A percentile compares a stretch with the other conserved stretches of the same genome.
Evolutionary conservation across 2,113 vertebrate genomes (phyloP).

Genomic region (Tupaia chinensis): DNA sequence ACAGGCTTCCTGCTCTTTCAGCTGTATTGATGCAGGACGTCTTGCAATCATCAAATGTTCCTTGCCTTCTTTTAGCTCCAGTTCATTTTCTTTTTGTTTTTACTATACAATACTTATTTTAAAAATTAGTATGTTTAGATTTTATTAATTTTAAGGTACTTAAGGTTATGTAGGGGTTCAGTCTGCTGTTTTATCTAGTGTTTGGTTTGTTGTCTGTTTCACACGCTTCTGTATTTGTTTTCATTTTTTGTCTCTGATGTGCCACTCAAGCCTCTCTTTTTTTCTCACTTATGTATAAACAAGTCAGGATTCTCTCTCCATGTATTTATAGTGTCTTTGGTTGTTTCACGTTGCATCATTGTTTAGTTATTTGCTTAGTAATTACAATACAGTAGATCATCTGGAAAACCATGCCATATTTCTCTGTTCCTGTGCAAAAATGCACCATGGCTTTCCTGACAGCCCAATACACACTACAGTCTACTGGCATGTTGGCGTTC

Average conservation of each 20-base stretch:
- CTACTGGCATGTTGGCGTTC: neutral
- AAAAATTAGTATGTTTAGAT: neutral
- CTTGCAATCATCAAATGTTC: accelerated
- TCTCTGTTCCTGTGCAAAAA: too few species aligned
- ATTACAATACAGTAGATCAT: too few species aligned
- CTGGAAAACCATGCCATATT: too few species aligned
- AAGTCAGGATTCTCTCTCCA: neutral
- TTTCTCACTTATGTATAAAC: too few species aligned
- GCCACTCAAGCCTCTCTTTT: neutral
- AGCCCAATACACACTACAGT: neutral
- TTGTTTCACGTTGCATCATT: neutral
- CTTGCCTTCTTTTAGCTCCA: neutral
- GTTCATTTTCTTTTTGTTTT: neutral
- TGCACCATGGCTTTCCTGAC: too few species aligned
- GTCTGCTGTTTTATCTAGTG: neutral
- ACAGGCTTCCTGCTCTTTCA: neutral
- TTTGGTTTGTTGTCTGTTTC: neutral
- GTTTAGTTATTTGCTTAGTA: neutral
- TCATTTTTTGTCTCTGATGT: neutral
- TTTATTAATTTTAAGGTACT: neutral
- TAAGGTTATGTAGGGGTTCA: neutral
- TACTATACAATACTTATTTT: neutral
- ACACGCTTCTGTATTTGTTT: neutral
- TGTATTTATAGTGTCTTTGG: neutral
- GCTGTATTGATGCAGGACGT: too few species aligned